These are phyloP conservation scores for Clepsis dumicolana DNA, from an alignment of 2,888 invertebrate species.

Conservation along the genomic window DNA sequence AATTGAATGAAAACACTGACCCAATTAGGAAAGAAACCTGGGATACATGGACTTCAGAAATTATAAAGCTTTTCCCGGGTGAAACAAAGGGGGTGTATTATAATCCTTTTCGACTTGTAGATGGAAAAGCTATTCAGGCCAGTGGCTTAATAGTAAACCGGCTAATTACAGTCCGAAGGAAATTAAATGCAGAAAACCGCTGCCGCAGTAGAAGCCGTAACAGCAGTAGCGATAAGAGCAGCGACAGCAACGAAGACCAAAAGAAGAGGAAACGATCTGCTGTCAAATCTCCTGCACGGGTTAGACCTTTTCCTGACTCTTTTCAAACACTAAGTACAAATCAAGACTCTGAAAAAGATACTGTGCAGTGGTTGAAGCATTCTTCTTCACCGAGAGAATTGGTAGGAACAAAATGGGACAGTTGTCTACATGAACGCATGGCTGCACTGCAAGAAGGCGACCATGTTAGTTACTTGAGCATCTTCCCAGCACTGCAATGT, in stretches of 20 bases:
- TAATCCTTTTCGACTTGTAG: slow-evolving; percentile 11
- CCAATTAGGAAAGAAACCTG: slow-evolving; percentile 12
- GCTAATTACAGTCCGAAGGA: slow-evolving; percentile 5
- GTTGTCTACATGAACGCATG: slow-evolving; percentile 8
- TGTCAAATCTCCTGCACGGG: slow-evolving; percentile 13
- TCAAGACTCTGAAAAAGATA: too few species aligned
- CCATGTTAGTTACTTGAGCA: neutral
- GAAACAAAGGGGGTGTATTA: slow-evolving; percentile 12
- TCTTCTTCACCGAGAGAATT: slow-evolving; percentile 6
- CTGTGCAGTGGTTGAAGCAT: too few species aligned
- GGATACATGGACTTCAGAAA: slow-evolving; percentile 10
- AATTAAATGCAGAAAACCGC: neutral
- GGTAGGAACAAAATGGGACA: slow-evolving; percentile 5
- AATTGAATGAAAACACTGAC: slow-evolving; percentile 6
- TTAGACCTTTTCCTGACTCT: slow-evolving; percentile 20
- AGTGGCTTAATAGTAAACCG: slow-evolving; percentile 11
- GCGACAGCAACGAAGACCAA: too few species aligned
- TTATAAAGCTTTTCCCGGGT: neutral
- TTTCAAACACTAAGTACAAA: neutral
- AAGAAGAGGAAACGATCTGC: slow-evolving; percentile 1
- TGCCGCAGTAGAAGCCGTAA: slow-evolving; percentile 6
- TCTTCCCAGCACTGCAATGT: slow-evolving; percentile 37
- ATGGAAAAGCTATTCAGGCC: slow-evolving; percentile 12
- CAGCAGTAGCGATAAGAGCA: too few species aligned
- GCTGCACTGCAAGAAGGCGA: slow-evolving; percentile 9